Evolutionary conservation across 2,888 invertebrate genomes (phyloP), one percentile per base, ranked within the genome.

Genomic region (Polylopha cassiicola): DNA sequence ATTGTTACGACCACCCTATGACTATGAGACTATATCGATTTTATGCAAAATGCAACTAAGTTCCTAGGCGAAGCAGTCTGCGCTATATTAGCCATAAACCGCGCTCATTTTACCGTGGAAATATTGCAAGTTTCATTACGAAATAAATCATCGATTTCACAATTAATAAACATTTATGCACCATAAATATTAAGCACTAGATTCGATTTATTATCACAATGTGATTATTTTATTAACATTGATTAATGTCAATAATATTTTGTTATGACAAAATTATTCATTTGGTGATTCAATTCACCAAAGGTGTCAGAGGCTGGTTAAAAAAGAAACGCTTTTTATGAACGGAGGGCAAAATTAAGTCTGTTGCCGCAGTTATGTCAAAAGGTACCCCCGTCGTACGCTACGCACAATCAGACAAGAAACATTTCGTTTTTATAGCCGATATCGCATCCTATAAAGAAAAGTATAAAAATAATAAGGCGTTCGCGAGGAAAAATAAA

Each of bases 391-490:
- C 22, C 18, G 11, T 32, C 28, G 11, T 32, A 11, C 33, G 33
- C 30, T 39, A 43, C 31, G 37, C 37, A 37, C 79, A 79, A 81
- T 80, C 79, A 76, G 69, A 73, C 73, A 72, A 67, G 68, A 70
- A 64, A 72, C 71, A 73, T 78, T 75, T 71, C 70, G 56, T 64
- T 75, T 77, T 80, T 79, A 79, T 74, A 65, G 71, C 63, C 74
- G 70, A 77, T 79, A 69, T 73, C 41, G 42, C 66, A 65, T 71
- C 68, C 64, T 69, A 78, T 72, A 73, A 74, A 73, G 71, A 76
- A 70, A 72, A 65, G 65, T 72, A 75, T 78, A 73, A 79, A 78
- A 80, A 80, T 81, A 81, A 81, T 81, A 79, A 79, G 77, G 66
- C 70, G 67, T 63, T 20, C 62, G 67, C 58, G 60, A 64, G 58